Percentiles rank a stretch among this genome's conserved stretches.
phyloP scores from a whole-genome alignment of 2,113 vertebrate genomes.

The Machaerirhynchus nigripectus region DNA sequence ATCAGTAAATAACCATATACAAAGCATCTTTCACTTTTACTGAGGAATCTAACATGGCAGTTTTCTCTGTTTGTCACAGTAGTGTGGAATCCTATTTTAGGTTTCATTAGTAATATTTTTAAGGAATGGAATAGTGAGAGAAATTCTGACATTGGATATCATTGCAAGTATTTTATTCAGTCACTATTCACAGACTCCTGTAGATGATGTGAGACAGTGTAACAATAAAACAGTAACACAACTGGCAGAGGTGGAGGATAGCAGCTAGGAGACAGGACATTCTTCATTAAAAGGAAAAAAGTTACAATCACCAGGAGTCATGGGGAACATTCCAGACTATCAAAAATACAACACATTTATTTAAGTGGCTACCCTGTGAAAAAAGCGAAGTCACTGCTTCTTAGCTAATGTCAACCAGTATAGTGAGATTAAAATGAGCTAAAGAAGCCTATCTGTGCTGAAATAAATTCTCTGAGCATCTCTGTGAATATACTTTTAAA shows the following conservation, averaged over 20 bases:
- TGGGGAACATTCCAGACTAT: neutral
- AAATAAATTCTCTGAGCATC: neutral
- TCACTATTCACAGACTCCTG: neutral
- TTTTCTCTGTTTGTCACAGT: neutral
- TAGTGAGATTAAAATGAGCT: neutral
- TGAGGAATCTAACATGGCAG: neutral
- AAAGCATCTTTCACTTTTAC: neutral
- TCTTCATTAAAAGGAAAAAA: neutral
- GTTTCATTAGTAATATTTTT: neutral
- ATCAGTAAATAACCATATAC: neutral
- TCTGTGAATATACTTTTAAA: neutral
- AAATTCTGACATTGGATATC: neutral
- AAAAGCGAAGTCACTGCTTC: neutral
- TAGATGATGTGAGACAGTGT: neutral
- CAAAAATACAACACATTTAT: neutral
- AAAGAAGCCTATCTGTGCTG: neutral
- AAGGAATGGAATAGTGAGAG: neutral
- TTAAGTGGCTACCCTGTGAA: neutral
- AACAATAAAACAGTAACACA: neutral
- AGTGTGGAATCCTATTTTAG: neutral
- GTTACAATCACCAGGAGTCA: neutral
- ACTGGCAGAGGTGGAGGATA: neutral
- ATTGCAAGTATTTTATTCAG: neutral
- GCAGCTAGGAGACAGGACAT: neutral
- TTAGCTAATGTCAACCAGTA: neutral